Evolutionary conservation across 2,113 vertebrate species (phyloP), one percentile per base, ranked within the genome.

Genomic region (Platycercus adscitus): DNA sequence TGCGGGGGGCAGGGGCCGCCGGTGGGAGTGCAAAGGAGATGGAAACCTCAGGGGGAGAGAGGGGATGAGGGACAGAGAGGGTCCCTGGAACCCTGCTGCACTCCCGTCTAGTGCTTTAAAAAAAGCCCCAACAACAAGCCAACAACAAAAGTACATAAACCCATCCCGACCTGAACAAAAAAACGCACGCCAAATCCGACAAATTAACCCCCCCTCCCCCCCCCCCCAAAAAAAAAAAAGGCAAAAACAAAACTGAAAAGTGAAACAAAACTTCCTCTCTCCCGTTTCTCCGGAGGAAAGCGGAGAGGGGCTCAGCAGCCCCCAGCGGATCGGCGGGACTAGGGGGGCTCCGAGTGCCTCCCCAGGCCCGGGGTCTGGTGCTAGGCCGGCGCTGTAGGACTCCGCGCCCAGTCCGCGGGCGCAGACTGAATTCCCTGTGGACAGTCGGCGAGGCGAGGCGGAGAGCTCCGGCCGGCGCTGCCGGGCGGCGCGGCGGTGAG

Each of bases 391-490:
- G 6, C 37, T 0, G 1, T 11, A 65, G 56, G 33, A 12, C 19
- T 2, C 26, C 2, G 5, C 1, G 43, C 44, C 3, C 28, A 37
- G 31, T 28, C n/a, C 24, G 11, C 4, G 25, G 55, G 2, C 4
- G 37, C 39, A 1, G 26, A 29, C 18, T 2, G 1, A 9, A 11
- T 3, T 4, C 41, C 29, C 29, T 3, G 17, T 2, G 7, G 20
- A 14, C 25, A n/a, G 1, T 5, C 11, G 5, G 17, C 17, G 10
- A 53, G 41, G 19, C 18, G 15, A 25, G 9, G 58, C 52, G 37
- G 64, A 64, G 44, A 31, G 5, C 55, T 28, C 68, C 20, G 12
- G 10, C 10, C 6, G 10, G n/a, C 3, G 7, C 65, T 68, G 9
- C 43, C 10, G 52, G 37, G 10, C 23, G 47, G 35, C 3, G 21